These are phyloP conservation scores for Andrena cerasifolii DNA, from an alignment of 1,140 invertebrate genomes.

Conservation along the genomic window DNA sequence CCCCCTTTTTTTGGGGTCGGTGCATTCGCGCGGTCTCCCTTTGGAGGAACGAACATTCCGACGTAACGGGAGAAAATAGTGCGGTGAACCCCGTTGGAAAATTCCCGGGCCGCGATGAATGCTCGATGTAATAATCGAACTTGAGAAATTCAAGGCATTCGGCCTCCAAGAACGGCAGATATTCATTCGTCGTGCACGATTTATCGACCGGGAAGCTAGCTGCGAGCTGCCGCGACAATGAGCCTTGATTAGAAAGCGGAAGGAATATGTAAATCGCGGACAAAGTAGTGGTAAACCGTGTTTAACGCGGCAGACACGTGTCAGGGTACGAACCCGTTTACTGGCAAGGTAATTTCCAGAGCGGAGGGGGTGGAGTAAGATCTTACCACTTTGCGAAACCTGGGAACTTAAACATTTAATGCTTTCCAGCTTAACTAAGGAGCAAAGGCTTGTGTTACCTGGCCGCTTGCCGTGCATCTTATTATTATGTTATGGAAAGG, in stretches of 20 bases:
- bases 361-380: too few species aligned
- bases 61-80: conserved; percentile 41
- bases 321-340: too few species aligned
- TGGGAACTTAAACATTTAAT: too few species aligned
- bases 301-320: too few species aligned
- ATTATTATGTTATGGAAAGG: too few species aligned
- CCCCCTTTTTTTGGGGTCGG: background rate
- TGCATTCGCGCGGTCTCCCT: background rate
- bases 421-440: too few species aligned
- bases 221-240: background rate
- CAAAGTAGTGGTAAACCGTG: too few species aligned
- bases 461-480: too few species aligned
- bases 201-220: conserved; percentile 6
- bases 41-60: conserved; percentile 28
- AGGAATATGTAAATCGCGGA: too few species aligned
- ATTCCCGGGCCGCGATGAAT: conserved; percentile 38
- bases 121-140: conserved; percentile 53
- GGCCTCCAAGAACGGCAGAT: background rate
- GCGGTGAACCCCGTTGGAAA: conserved; percentile 40
- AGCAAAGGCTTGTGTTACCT: too few species aligned
- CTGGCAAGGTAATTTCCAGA: too few species aligned
- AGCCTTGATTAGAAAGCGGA: conserved; percentile 5
- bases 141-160: conserved; percentile 43
- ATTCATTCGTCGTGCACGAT: conserved; percentile 18
- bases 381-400: too few species aligned